Evolutionary conservation across 37 sponge, comb jelly and placozoan genomes (phyloP).

Genomic region (Aplysina aerophoba): DNA sequence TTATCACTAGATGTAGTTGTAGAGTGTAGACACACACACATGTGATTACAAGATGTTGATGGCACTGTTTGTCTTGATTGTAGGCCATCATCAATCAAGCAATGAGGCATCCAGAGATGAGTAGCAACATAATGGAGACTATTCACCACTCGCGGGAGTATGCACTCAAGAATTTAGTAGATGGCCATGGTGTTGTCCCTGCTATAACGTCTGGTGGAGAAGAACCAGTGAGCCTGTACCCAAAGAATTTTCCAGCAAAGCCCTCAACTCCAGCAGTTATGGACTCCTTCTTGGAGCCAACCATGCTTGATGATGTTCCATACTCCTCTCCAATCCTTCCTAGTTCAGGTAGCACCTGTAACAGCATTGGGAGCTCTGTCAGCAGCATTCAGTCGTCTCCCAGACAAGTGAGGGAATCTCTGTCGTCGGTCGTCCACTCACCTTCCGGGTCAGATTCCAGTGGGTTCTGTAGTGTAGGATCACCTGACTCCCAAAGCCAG

Average conservation of each 20-base stretch:
- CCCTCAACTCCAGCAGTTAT: neutral
- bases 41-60: no score
- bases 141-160: constrained; percentile 7
- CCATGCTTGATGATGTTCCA: neutral
- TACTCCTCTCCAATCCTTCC: neutral
- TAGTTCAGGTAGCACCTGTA: neutral
- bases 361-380: neutral
- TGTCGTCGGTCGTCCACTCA: neutral
- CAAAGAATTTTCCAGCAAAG: neutral
- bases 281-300: constrained; percentile 15
- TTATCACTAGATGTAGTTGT: no score
- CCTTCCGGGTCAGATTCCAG: constrained; percentile 6
- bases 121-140: constrained; percentile 3
- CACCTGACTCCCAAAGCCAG: neutral
- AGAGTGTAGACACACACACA: no score
- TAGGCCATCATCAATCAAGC: constrained; percentile 11
- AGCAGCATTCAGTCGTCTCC: neutral
- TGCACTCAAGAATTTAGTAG: neutral
- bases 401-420: neutral
- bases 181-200: neutral
- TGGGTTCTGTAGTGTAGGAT: constrained; percentile 23
- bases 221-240: constrained; percentile 26
- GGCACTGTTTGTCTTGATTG: no score
- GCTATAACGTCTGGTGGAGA: neutral
- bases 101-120: neutral